A percentile compares a stretch with the other conserved stretches of the same genome.
Conservation (phyloP, 2,113 vertebrate species). For the Austrofundulus limnaeus region DNA sequence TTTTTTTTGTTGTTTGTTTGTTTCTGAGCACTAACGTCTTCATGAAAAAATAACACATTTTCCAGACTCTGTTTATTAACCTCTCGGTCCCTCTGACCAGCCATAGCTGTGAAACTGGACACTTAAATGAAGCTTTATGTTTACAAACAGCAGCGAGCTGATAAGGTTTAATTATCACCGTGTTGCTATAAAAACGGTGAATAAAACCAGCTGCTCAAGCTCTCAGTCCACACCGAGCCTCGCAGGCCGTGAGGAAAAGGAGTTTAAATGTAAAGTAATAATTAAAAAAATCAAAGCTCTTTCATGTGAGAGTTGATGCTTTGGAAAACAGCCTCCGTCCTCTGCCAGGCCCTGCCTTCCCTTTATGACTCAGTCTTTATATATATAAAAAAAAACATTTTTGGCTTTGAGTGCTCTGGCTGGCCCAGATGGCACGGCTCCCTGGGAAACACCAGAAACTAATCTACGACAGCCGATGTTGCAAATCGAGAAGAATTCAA, state of each 20-base stretch:
- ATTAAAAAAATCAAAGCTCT: neutral
- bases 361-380: slow-evolving; percentile 74
- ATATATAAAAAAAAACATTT: slow-evolving; percentile 81
- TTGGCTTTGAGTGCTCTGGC: slow-evolving; percentile 54
- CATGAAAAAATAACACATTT: too few relatives aligned
- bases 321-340: slow-evolving; percentile 43
- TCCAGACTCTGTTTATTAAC: too few relatives aligned
- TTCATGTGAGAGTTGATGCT: slow-evolving; percentile 49
- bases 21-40: too few relatives aligned
- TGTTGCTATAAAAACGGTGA: neutral
- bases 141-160: neutral
- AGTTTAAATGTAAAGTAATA: slow-evolving; percentile 11
- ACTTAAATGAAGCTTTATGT: neutral
- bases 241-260: neutral
- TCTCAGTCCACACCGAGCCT: slow-evolving; percentile 2
- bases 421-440: slow-evolving; percentile 58
- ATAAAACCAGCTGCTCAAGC: neutral
- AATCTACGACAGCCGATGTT: slow-evolving; percentile 6
- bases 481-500: slow-evolving; percentile 9
- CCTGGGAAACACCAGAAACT: slow-evolving; percentile 31
- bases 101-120: neutral
- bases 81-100: too few relatives aligned
- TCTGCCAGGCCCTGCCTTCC: slow-evolving; percentile 60
- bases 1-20: neutral
- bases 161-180: neutral